Conservation (phyloP, 2,113 vertebrate genomes). For the Perca fluviatilis region DNA sequence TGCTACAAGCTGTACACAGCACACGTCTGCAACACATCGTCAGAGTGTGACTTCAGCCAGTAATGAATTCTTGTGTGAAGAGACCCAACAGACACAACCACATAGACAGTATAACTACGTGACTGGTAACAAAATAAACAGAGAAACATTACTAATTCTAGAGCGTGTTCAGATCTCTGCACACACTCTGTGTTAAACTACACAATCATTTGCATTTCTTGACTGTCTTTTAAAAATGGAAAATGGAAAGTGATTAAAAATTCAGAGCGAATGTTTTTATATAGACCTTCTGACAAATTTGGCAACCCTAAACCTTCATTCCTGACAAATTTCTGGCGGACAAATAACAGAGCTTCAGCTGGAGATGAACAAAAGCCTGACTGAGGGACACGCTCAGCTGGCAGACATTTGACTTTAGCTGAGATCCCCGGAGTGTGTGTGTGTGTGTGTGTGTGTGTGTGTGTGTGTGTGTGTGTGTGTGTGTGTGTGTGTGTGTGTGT, state of each 20-base stretch:
- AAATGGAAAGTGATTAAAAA: not conserved
- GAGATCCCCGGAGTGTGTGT: conserved; percentile 46
- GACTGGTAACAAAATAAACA: not conserved
- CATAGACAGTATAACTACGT: conserved; percentile 9
- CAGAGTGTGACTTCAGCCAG: conserved; percentile 23
- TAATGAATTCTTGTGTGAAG: conserved; percentile 26
- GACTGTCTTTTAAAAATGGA: conserved; percentile 4
- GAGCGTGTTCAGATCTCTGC: not conserved
- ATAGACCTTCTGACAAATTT: conserved; percentile 34
- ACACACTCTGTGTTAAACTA: not conserved
- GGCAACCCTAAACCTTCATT: conserved; percentile 48
- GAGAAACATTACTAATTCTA: not conserved
- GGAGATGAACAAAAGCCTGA: conserved; percentile 78
- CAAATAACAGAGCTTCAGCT: conserved; percentile 77
- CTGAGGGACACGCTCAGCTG: conserved; percentile 78
- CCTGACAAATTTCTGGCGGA: conserved; percentile 66
- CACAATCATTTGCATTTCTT: not conserved
- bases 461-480: conserved; percentile 19
- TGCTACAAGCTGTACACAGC: conserved; percentile 41
- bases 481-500: conserved; percentile 19
- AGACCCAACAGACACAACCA: not conserved
- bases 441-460: conserved; percentile 12
- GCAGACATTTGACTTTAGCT: conserved; percentile 77
- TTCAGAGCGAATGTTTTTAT: conserved; percentile 11
- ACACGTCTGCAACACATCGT: conserved; percentile 19